Evolutionary conservation across 2,113 vertebrate genomes (phyloP).

Genomic region (Lagopus muta): DNA sequence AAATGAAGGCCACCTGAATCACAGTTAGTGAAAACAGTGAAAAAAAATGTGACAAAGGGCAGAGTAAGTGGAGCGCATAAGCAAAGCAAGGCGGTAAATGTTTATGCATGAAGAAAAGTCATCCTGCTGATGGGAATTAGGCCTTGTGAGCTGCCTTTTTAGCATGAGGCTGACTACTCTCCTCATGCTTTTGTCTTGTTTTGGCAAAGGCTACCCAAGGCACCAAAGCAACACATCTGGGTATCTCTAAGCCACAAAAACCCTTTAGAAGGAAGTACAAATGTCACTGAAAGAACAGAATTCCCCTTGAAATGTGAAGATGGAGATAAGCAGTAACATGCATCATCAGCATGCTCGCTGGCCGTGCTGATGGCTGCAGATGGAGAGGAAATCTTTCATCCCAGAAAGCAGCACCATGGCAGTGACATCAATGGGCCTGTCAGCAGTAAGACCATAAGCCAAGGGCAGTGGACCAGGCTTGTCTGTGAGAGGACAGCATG

Average conservation of each 20-base stretch:
- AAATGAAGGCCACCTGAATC: background rate
- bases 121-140: background rate
- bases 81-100: background rate
- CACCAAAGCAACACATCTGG: background rate
- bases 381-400: background rate
- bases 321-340: background rate
- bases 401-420: background rate
- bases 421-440: background rate
- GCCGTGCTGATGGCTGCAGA: background rate
- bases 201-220: background rate
- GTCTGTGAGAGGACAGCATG: background rate
- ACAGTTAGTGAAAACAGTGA: background rate
- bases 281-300: background rate
- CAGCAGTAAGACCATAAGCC: background rate
- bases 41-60: background rate
- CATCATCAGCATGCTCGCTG: background rate
- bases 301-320: background rate
- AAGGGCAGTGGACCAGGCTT: background rate
- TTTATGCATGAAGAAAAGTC: background rate
- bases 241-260: background rate
- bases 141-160: background rate
- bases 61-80: background rate
- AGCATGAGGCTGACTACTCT: background rate
- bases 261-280: background rate
- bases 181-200: background rate